Evolutionary conservation across 2,888 invertebrate species (phyloP), one percentile per base, ranked within the genome.

Genomic region (Drosophila differens): DNA sequence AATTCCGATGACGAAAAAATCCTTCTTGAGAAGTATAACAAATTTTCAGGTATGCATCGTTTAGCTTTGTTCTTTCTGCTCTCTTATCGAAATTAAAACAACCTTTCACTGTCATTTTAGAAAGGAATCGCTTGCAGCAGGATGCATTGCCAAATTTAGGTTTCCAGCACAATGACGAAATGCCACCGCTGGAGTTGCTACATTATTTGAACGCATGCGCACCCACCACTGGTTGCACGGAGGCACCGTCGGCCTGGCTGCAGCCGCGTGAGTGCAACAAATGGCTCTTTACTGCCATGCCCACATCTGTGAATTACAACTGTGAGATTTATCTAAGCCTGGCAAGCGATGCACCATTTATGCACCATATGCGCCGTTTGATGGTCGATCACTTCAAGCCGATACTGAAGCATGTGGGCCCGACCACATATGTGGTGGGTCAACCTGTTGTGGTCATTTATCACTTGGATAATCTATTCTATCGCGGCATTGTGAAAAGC

Each of bases 361-460:
- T 96, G 30, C 91, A 94, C 2, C 86, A 94, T 4, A 95, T 96
- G 72, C 94, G 94, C 61, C 91, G 92, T 49, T 94, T 94, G 12
- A 92, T 96, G 7, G 92, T 94, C 35, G 91, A 93, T 0, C 93
- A 94, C 54, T 95, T 95, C 82, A 57, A 37, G 22, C 49, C 70
- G 1, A 1, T 57, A 22, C 22, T 78, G 39, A 14, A 67, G 4
- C 28, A 10, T 59, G 1, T 22, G 19, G 7, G 22, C 35, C 25
- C 19, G 0, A 3, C n/a, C 47, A 65, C 10, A 14, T 88, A 76
- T 62, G 66, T 62, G 4, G 70, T 77, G 37, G 96, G 95, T 2
- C 95, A 96, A 74, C 94, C 96, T 6, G 97, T 97, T 90, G 94
- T 96, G 37, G 97, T 96, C 0, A 94, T 94, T 69, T 97, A 95